Conservation (phyloP, 2,113 vertebrate genomes). For the Cochlearius cochlearius region DNA sequence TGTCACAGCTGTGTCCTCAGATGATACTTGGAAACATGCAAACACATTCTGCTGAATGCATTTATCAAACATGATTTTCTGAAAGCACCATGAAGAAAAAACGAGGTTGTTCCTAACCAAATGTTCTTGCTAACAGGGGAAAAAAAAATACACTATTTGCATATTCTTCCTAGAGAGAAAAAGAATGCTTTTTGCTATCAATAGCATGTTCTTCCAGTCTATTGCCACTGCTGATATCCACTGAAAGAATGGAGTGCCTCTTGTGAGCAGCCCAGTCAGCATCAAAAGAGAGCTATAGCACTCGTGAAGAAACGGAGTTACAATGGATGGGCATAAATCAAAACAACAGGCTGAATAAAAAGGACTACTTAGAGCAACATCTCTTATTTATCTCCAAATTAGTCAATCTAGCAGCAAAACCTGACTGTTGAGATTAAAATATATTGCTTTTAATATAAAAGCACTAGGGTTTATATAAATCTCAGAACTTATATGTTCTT, state of each 20-base stretch:
- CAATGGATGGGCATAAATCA: not conserved
- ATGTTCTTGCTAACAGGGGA: not conserved
- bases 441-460: not conserved
- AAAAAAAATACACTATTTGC: not conserved
- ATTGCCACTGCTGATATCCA: not conserved
- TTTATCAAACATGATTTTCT: not conserved
- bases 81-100: not conserved
- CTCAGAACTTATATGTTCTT: not conserved
- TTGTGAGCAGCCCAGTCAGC: not conserved
- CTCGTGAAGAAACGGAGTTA: not conserved
- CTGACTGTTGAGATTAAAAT: not conserved
- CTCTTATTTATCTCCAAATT: not conserved
- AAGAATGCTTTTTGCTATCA: not conserved
- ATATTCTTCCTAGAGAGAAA: not conserved
- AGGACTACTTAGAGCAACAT: not conserved
- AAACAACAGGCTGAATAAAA: not conserved
- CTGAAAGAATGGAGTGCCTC: not conserved
- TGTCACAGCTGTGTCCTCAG: conserved; percentile 21
- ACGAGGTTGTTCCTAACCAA: not conserved
- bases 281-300: not conserved
- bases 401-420: not conserved
- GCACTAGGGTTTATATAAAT: not conserved
- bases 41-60: not conserved
- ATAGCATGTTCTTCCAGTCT: not conserved
- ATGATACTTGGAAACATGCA: not conserved